Conservation (phyloP, 2,113 vertebrate species). For the Beaufortia kweichowensis region DNA sequence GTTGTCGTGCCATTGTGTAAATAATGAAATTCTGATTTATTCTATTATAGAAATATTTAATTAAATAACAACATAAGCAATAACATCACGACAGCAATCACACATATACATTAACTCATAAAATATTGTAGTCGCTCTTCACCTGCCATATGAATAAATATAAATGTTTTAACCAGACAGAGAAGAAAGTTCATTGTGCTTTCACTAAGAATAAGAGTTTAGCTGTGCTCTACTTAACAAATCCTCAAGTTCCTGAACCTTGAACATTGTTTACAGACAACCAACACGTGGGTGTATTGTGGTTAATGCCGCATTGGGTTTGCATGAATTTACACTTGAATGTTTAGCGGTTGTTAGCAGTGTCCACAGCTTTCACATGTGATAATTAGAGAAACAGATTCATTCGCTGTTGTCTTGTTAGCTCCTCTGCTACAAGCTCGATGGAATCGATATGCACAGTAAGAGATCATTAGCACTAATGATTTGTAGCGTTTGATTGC, state of each 20-base stretch:
- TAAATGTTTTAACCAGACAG: constrained; percentile 10
- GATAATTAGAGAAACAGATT: not conserved
- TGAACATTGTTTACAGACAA: not conserved
- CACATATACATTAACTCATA: not conserved
- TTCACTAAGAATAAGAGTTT: constrained; percentile 17
- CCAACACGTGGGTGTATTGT: not conserved
- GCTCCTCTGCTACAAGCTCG: not conserved
- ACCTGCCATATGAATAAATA: not conserved
- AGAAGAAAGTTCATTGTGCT: not conserved
- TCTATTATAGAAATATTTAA: too few relatives aligned
- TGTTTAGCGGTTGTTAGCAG: not conserved
- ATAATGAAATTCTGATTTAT: too few relatives aligned
- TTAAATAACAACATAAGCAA: too few relatives aligned
- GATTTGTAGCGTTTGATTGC: constrained; percentile 11
- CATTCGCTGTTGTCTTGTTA: not conserved
- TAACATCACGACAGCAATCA: not conserved
- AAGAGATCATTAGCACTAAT: constrained; percentile 19
- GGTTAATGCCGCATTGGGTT: constrained; percentile 1
- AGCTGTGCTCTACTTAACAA: constrained; percentile 35
- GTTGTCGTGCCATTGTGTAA: too few relatives aligned
- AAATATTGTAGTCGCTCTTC: not conserved
- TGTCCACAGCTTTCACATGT: not conserved
- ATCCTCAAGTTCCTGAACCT: constrained; percentile 23
- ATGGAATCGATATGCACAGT: not conserved
- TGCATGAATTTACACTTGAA: not conserved